Conservation (phyloP, 1,140 invertebrate genomes). For the Dryas iulia region DNA sequence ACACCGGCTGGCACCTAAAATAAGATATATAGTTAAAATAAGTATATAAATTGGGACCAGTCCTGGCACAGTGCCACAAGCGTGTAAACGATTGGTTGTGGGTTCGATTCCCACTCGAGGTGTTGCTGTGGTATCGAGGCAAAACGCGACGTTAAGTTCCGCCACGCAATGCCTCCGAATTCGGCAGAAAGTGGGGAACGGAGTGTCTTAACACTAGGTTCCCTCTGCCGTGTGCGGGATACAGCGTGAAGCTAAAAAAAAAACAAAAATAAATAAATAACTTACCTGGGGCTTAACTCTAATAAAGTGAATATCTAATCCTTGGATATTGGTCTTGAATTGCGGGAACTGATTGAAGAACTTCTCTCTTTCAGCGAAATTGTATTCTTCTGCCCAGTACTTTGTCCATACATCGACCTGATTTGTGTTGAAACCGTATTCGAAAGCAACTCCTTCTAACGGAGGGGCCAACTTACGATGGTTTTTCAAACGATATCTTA, state of each 20-base stretch:
- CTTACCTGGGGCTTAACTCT: slow-evolving; percentile 80
- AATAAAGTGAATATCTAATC: slow-evolving; percentile 74
- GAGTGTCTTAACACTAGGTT: background rate
- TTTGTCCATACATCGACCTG: slow-evolving; percentile 83
- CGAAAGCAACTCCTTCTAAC: slow-evolving; percentile 84
- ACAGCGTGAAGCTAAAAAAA: too few relatives aligned
- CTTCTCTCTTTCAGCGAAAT: slow-evolving; percentile 83
- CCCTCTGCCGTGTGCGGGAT: too few relatives aligned
- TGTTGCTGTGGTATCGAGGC: too few relatives aligned
- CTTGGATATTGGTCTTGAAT: slow-evolving; percentile 85
- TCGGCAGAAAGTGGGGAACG: background rate
- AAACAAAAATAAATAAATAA: too few relatives aligned
- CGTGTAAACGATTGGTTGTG: too few relatives aligned
- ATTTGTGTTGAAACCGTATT: slow-evolving; percentile 88
- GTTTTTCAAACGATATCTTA: slow-evolving; percentile 82
- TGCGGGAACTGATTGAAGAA: slow-evolving; percentile 86
- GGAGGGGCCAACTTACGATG: slow-evolving; percentile 79
- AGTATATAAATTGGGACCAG: too few relatives aligned
- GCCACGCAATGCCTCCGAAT: too few relatives aligned
- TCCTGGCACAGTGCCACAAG: too few relatives aligned
- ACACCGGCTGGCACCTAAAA: slow-evolving; percentile 38
- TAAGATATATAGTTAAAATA: background rate
- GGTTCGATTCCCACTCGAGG: too few relatives aligned
- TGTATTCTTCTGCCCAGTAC: slow-evolving; percentile 87
- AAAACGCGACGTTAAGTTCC: too few relatives aligned